These are phyloP conservation scores for Cheilosia urbana DNA, from an alignment of 2,888 invertebrate genomes.

Conservation along the genomic window DNA sequence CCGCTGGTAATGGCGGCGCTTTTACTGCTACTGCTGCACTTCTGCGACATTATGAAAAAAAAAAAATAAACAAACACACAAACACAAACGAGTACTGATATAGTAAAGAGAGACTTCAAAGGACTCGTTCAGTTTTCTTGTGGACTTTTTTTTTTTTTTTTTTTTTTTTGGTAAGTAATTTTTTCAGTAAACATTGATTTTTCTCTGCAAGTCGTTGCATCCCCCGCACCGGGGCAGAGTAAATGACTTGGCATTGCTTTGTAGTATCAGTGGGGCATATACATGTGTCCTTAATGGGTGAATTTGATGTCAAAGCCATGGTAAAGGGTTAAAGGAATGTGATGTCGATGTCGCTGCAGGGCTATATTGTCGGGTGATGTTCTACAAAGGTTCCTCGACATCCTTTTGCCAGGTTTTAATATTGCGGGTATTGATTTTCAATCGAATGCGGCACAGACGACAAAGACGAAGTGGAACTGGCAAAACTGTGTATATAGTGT, in stretches of 20 bases:
- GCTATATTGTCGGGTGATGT: constrained; percentile 16
- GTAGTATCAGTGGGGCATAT: constrained; percentile 64
- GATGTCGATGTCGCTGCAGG: constrained; percentile 21
- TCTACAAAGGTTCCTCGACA: constrained; percentile 69
- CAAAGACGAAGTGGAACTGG: constrained; percentile 6
- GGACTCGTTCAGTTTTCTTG: constrained; percentile 70
- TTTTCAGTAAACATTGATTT: constrained; percentile 74
- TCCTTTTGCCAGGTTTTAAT: constrained; percentile 67
- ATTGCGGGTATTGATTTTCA: constrained; percentile 75
- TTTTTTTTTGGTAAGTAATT: constrained; percentile 66
- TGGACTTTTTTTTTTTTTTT: constrained; percentile 41
- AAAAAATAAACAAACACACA: constrained; percentile 12
- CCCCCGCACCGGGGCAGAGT: constrained; percentile 33
- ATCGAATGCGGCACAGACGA: constrained; percentile 43
- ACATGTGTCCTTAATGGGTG: constrained; percentile 64
- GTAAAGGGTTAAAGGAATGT: constrained; percentile 51
- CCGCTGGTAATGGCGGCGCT: background rate
- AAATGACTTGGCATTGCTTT: constrained; percentile 70
- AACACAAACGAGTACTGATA: constrained; percentile 47
- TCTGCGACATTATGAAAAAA: constrained; percentile 73
- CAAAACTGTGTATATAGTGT: background rate
- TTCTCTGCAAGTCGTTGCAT: constrained; percentile 38
- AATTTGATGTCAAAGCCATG: constrained; percentile 70
- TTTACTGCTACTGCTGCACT: constrained; percentile 57
- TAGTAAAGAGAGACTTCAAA: constrained; percentile 68